Percentiles rank a stretch among this genome's conserved stretches.
These are phyloP conservation scores for Drosophila tani DNA, from an alignment of 1,140 invertebrate genomes.

Conservation along the genomic window DNA sequence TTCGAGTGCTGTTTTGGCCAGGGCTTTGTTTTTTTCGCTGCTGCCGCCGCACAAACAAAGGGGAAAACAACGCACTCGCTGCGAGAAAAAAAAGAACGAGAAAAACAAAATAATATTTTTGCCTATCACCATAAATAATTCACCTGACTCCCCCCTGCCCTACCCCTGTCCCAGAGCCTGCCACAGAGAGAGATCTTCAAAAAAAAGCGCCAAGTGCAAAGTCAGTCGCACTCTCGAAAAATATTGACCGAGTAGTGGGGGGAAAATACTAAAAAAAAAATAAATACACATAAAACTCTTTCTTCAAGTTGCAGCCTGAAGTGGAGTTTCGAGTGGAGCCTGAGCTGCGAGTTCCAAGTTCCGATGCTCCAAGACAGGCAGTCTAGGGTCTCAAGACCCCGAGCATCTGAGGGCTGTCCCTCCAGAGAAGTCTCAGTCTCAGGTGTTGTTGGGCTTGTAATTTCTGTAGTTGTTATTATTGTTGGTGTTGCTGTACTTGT, in stretches of 20 bases:
- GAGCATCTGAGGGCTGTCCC: slow-evolving; percentile 63
- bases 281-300: slow-evolving; percentile 56
- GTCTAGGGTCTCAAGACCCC: slow-evolving; percentile 54
- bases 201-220: slow-evolving; percentile 82
- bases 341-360: slow-evolving; percentile 16
- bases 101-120: slow-evolving; percentile 77
- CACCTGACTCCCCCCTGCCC: slow-evolving; percentile 38
- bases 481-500: slow-evolving; percentile 15
- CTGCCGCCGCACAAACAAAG: slow-evolving; percentile 65
- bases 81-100: slow-evolving; percentile 13
- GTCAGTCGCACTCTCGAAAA: slow-evolving; percentile 73
- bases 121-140: slow-evolving; percentile 84
- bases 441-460: slow-evolving; percentile 7
- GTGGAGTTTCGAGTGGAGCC: slow-evolving; percentile 46
- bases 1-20: slow-evolving; percentile 70
- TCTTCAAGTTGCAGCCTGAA: slow-evolving; percentile 58
- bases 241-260: slow-evolving; percentile 50
- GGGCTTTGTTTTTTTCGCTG: slow-evolving; percentile 72
- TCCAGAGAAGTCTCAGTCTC: slow-evolving; percentile 15
- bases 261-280: slow-evolving; percentile 33
- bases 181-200: slow-evolving; percentile 73
- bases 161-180: background rate
- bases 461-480: slow-evolving; percentile 54
- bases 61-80: slow-evolving; percentile 44
- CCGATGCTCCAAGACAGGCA: slow-evolving; percentile 70